Evolutionary conservation across 2,797 vertebrate genomes (phyloP).

Genomic region (Aldrovandia affinis): DNA sequence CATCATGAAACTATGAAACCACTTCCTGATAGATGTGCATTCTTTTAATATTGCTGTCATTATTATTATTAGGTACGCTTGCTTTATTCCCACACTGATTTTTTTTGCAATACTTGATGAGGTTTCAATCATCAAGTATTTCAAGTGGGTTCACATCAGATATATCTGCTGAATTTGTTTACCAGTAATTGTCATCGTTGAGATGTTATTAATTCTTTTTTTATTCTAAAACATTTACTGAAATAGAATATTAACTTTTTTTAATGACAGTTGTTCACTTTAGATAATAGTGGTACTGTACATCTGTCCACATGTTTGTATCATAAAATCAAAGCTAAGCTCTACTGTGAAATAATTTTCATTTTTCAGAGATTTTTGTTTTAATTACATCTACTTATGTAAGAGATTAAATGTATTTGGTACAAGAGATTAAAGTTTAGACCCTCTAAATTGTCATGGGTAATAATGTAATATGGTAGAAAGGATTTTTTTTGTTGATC

Average conservation of each 20-base stretch:
- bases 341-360: not conserved
- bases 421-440: not conserved
- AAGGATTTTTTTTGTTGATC: slow-evolving; percentile 5
- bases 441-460: not conserved
- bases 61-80: not conserved
- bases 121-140: not conserved
- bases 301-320: not conserved
- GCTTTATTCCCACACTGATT: not conserved
- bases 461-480: slow-evolving; percentile 2
- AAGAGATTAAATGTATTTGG: slow-evolving; percentile 19
- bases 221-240: too few species aligned
- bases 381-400: slow-evolving; percentile 11
- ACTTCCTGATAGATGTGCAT: not conserved
- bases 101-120: not conserved
- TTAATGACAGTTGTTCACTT: not conserved
- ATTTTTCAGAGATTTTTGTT: not conserved
- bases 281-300: not conserved
- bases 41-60: not conserved
- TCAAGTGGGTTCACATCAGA: not conserved
- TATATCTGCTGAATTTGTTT: not conserved
- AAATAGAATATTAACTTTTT: too few species aligned
- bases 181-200: not conserved
- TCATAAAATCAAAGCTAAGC: not conserved
- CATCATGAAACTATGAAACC: not conserved
- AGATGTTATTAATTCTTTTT: not conserved